phyloP scores from a whole-genome alignment of 2,113 vertebrate genomes.

The Lepus europaeus region DNA sequence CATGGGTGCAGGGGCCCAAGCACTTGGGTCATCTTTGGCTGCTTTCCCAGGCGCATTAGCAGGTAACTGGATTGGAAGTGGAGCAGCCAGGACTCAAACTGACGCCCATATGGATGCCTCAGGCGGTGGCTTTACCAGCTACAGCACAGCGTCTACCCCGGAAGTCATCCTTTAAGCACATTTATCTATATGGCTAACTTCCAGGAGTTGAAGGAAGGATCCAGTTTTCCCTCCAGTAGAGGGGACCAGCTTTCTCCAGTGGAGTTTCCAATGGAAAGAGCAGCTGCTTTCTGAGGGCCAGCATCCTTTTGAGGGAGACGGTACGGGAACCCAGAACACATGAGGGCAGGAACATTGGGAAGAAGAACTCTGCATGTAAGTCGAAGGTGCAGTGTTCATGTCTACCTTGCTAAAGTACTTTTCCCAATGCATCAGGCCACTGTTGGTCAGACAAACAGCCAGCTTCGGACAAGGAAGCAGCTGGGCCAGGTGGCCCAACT shows the following conservation, averaged over 20 bases:
- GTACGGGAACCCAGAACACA: background rate
- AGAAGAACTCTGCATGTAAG: background rate
- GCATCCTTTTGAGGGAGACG: background rate
- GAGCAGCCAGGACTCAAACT: too few species aligned
- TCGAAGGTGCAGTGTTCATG: background rate
- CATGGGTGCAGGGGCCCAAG: too few species aligned
- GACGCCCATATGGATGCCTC: too few species aligned
- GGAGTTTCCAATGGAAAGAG: slow-evolving; percentile 35
- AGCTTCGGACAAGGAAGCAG: slow-evolving; percentile 25
- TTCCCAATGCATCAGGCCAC: background rate
- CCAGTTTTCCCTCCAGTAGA: background rate
- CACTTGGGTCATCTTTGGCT: too few species aligned
- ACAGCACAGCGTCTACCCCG: too few species aligned
- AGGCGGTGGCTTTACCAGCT: too few species aligned
- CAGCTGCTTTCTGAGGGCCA: background rate
- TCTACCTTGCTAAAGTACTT: slow-evolving; percentile 4
- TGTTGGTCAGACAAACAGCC: slow-evolving; percentile 13
- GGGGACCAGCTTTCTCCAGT: background rate
- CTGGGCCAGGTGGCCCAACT: background rate
- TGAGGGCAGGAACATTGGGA: background rate
- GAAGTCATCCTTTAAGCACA: slow-evolving; percentile 48
- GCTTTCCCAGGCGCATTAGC: too few species aligned
- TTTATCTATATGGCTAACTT: slow-evolving; percentile 8
- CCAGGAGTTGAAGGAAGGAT: background rate
- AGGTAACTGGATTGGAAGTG: too few species aligned